A percentile compares a stretch with the other conserved stretches of the same genome.
These are phyloP conservation scores for Aphelenchoides avenae DNA, from an alignment of 1,140 invertebrate species.

Conservation along the genomic window DNA sequence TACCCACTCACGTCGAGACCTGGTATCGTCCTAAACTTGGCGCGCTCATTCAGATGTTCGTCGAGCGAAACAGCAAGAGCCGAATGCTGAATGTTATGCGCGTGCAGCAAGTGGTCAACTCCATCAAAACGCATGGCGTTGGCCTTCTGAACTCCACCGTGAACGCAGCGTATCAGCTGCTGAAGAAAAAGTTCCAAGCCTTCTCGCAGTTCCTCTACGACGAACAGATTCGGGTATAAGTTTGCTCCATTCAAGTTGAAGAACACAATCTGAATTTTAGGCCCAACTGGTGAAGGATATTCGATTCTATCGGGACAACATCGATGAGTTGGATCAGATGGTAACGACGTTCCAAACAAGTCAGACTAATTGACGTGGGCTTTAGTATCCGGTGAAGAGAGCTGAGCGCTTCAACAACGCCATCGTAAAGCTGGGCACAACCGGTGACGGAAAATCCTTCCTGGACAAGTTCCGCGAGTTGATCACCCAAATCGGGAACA, in stretches of 20 bases:
- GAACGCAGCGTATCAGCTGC: constrained; percentile 93
- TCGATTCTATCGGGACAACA: constrained; percentile 68
- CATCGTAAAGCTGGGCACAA: constrained; percentile 78
- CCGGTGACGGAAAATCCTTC: constrained; percentile 73
- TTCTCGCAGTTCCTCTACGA: constrained; percentile 97
- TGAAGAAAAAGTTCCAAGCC: constrained; percentile 84
- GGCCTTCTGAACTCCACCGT: constrained; percentile 85
- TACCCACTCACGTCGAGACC: constrained; percentile 27
- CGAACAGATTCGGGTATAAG: constrained; percentile 95
- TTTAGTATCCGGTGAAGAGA: constrained; percentile 73
- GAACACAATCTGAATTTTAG: too few relatives aligned
- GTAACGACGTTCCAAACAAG: constrained; percentile 5
- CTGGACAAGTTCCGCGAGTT: constrained; percentile 82
- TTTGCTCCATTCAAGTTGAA: too few relatives aligned
- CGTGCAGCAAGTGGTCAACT: constrained; percentile 91
- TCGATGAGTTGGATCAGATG: constrained; percentile 62
- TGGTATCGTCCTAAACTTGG: constrained; percentile 2
- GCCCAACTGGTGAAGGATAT: constrained; percentile 83
- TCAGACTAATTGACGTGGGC: constrained; percentile 9
- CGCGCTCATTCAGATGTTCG: constrained; percentile 69
- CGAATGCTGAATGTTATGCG: constrained; percentile 94
- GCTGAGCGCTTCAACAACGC: constrained; percentile 90
- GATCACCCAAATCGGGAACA: constrained; percentile 70
- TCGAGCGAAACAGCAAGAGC: constrained; percentile 82
- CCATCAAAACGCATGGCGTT: constrained; percentile 90